These are phyloP conservation scores for Macropis europaea DNA, from an alignment of 2,888 invertebrate species.

Conservation along the genomic window DNA sequence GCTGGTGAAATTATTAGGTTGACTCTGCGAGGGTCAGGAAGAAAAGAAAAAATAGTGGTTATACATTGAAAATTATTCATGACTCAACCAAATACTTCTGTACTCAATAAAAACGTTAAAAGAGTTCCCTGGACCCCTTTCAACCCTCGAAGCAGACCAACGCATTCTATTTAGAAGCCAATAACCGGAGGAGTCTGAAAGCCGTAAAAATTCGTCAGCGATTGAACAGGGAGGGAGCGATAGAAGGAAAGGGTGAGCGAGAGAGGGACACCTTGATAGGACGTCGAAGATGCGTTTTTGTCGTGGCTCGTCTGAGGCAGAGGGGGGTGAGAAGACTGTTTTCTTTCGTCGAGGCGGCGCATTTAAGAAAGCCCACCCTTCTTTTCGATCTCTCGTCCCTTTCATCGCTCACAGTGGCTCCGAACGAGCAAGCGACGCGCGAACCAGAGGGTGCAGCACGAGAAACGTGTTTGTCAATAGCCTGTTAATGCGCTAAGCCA, in stretches of 20 bases:
- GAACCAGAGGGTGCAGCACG: slow-evolving; percentile 59
- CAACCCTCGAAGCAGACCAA: too few relatives aligned
- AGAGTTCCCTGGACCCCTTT: slow-evolving; percentile 18
- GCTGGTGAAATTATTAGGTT: too few relatives aligned
- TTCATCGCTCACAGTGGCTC: slow-evolving; percentile 64
- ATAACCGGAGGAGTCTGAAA: slow-evolving; percentile 32
- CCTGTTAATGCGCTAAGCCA: slow-evolving; percentile 80
- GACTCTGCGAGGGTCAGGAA: too few relatives aligned
- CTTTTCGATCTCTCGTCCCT: slow-evolving; percentile 66
- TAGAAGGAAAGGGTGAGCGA: slow-evolving; percentile 12
- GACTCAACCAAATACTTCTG: too few relatives aligned
- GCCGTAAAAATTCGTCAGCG: slow-evolving; percentile 25
- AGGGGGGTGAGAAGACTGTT: slow-evolving; percentile 43
- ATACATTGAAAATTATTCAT: too few relatives aligned
- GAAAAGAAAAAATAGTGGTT: too few relatives aligned
- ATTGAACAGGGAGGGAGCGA: slow-evolving; percentile 25
- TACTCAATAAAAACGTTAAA: too few relatives aligned
- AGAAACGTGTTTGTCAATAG: slow-evolving; percentile 80
- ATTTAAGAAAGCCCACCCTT: slow-evolving; percentile 70
- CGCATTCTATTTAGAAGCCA: slow-evolving; percentile 52
- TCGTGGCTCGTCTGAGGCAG: slow-evolving; percentile 34
- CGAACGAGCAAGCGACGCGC: slow-evolving; percentile 15
- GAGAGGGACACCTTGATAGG: slow-evolving; percentile 43
- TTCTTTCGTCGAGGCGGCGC: slow-evolving; percentile 56
- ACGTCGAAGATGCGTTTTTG: slow-evolving; percentile 61